phyloP scores from a whole-genome alignment of 2,797 vertebrate species.

The Peromyscus melanophrys region DNA sequence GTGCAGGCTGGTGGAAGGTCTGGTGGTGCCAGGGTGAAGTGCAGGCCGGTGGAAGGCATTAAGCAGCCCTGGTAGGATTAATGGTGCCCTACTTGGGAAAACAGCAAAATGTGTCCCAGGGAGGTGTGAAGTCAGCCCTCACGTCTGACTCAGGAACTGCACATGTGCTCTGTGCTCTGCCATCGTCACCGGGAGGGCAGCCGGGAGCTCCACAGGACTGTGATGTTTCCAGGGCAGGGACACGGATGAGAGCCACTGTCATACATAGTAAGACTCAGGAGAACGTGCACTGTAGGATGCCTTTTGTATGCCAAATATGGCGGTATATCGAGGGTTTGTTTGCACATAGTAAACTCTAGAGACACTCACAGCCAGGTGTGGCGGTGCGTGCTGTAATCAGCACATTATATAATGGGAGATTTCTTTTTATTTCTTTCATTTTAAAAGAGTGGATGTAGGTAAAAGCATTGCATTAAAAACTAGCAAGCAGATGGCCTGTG shows the following conservation, averaged over 20 bases:
- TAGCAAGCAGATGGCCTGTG: slow-evolving; percentile 57
- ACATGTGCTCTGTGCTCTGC: fast-evolving
- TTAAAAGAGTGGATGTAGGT: slow-evolving; percentile 59
- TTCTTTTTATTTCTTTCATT: slow-evolving; percentile 64
- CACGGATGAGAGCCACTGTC: fast-evolving
- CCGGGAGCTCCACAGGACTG: not conserved
- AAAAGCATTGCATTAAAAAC: slow-evolving; percentile 61
- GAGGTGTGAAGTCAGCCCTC: not conserved
- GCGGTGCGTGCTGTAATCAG: not conserved
- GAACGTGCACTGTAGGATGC: not conserved
- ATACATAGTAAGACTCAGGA: not conserved
- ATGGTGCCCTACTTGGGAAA: not conserved
- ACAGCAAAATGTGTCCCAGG: fast-evolving
- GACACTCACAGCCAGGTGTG: not conserved
- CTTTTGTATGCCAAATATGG: not conserved
- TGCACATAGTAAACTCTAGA: not conserved
- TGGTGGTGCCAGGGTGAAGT: not conserved
- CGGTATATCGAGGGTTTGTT: not conserved
- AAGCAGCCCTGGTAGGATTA: fast-evolving
- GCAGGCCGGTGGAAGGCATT: fast-evolving
- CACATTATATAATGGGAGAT: not conserved
- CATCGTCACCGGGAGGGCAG: fast-evolving
- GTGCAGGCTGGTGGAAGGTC: too few relatives aligned
- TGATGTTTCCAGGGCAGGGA: not conserved
- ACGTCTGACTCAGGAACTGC: not conserved